phyloP scores from a whole-genome alignment of 2,888 invertebrate genomes.

The Ptilodon capucinus region DNA sequence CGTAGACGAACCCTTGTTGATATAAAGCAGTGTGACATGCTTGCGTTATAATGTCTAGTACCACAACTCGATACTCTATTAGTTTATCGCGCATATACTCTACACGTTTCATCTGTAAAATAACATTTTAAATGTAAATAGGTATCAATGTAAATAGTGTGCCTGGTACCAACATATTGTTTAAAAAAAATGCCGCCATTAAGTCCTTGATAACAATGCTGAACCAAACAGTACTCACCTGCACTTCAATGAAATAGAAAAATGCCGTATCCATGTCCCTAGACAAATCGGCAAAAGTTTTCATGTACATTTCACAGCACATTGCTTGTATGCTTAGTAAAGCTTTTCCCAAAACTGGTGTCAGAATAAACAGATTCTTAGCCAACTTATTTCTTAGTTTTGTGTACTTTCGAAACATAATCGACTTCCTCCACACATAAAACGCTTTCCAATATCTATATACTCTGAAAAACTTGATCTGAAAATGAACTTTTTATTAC shows the following conservation, averaged over 20 bases:
- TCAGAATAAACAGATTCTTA: slow-evolving; percentile 88
- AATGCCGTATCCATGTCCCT: slow-evolving; percentile 78
- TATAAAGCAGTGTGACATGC: slow-evolving; percentile 90
- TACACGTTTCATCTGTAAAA: slow-evolving; percentile 73
- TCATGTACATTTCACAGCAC: slow-evolving; percentile 84
- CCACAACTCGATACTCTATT: slow-evolving; percentile 60
- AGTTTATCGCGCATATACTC: slow-evolving; percentile 62
- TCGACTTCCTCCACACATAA: slow-evolving; percentile 89
- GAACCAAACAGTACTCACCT: slow-evolving; percentile 68
- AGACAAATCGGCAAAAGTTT: slow-evolving; percentile 84
- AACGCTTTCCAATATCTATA: slow-evolving; percentile 91
- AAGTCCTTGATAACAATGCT: too few species aligned
- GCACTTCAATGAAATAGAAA: slow-evolving; percentile 87
- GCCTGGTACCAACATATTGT: too few species aligned
- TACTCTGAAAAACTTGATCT: slow-evolving; percentile 86
- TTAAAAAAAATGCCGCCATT: too few species aligned
- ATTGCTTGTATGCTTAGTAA: slow-evolving; percentile 87
- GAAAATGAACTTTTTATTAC: slow-evolving; percentile 21
- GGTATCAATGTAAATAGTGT: too few species aligned
- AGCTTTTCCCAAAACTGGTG: slow-evolving; percentile 87
- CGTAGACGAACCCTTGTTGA: slow-evolving; percentile 89
- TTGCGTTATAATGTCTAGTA: slow-evolving; percentile 73
- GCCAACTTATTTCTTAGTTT: slow-evolving; percentile 83
- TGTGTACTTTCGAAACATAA: slow-evolving; percentile 86
- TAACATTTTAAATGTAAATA: not conserved